Evolutionary conservation across 2,113 vertebrate genomes (phyloP).

Genomic region (Tetrax tetrax): DNA sequence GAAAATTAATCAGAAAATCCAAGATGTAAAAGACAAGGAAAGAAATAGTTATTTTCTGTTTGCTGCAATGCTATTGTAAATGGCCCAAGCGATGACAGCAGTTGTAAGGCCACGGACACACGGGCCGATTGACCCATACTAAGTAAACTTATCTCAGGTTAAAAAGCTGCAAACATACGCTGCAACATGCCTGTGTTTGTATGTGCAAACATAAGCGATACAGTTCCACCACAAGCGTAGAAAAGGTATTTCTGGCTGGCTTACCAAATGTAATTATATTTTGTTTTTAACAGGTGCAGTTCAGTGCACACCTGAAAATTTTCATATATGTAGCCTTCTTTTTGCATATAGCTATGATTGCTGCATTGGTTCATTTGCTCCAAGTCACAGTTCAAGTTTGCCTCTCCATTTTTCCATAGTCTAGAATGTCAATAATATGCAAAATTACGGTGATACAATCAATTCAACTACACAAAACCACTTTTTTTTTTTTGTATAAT

Average conservation of each 20-base stretch:
- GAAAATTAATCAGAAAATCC: background rate
- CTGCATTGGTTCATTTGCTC: background rate
- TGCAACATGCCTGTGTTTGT: background rate
- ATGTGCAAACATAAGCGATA: background rate
- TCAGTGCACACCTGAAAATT: background rate
- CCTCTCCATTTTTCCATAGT: background rate
- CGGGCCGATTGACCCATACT: background rate
- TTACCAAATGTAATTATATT: background rate
- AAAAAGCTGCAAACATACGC: background rate
- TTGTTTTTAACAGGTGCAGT: background rate
- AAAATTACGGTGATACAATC: background rate
- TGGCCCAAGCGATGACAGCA: background rate
- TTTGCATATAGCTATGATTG: background rate
- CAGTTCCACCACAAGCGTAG: background rate
- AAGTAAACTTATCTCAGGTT: background rate
- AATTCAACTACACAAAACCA: background rate
- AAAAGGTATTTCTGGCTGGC: background rate
- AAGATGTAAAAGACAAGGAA: background rate
- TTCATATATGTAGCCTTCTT: background rate
- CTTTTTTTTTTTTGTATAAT: background rate
- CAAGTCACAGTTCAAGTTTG: background rate
- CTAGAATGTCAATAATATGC: background rate
- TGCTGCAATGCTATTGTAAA: background rate
- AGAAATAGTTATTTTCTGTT: background rate
- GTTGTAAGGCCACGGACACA: background rate